Evolutionary conservation across 2,113 vertebrate species (phyloP).

Genomic region (Cryptomyrus ogoouensis): DNA sequence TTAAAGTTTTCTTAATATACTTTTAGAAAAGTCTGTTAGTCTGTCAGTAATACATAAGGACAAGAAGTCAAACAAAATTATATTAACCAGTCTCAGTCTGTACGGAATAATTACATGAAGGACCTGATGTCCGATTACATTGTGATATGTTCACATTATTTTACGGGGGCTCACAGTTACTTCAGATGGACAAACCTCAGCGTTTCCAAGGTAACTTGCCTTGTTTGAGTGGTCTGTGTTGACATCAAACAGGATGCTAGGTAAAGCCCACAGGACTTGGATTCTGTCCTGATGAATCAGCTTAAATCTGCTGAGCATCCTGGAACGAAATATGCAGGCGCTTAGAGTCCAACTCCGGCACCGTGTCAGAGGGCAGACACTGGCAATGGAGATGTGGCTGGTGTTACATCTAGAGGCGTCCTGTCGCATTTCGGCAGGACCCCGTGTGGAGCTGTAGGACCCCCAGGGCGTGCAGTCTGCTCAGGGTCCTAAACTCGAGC

Average conservation of each 20-base stretch:
- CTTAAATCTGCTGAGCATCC: not conserved
- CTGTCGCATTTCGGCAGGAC: constrained; percentile 51
- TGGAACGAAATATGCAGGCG: not conserved
- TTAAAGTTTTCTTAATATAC: not conserved
- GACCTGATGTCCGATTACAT: not conserved
- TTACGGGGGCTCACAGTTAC: not conserved
- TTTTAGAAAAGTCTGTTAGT: not conserved
- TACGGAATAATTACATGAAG: not conserved
- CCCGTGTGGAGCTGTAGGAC: constrained; percentile 87
- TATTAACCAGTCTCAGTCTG: not conserved
- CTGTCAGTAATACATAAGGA: not conserved
- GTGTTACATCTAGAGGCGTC: not conserved
- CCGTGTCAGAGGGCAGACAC: not conserved
- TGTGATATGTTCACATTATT: not conserved
- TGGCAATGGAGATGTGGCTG: not conserved
- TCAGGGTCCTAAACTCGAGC: constrained; percentile 90
- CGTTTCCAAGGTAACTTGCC: not conserved
- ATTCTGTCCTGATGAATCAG: not conserved
- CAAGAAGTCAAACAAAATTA: not conserved
- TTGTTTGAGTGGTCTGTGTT: not conserved
- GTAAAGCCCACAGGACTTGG: not conserved
- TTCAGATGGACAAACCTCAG: not conserved
- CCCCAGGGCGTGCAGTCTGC: constrained; percentile 79
- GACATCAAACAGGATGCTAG: not conserved
- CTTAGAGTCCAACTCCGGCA: not conserved